These are phyloP conservation scores for Cyanoramphus novaezelandiae DNA, from an alignment of 2,113 vertebrate species.

Conservation along the genomic window DNA sequence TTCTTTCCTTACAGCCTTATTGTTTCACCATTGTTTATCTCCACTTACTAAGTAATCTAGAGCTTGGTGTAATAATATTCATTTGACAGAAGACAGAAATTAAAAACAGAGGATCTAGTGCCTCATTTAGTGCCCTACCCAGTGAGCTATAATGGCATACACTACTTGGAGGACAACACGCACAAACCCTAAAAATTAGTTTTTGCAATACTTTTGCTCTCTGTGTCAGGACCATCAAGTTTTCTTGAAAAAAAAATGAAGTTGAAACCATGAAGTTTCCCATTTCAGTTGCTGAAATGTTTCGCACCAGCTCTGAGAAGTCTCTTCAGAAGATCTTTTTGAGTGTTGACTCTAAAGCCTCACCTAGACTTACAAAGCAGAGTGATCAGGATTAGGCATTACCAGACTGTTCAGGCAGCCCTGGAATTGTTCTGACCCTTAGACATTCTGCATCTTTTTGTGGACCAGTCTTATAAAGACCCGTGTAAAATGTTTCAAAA, in stretches of 20 bases:
- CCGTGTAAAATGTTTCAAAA: neutral
- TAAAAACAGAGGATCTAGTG: neutral
- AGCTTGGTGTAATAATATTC: neutral
- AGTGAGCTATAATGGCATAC: rapidly evolving
- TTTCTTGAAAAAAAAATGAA: neutral
- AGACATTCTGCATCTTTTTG: neutral
- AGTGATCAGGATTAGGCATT: rapidly evolving
- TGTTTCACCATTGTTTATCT: neutral
- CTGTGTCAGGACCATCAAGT: neutral
- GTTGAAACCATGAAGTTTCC: neutral
- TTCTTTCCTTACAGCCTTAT: neutral
- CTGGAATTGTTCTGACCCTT: neutral
- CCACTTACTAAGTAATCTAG: neutral
- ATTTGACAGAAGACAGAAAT: neutral
- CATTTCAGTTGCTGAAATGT: neutral
- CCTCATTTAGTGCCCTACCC: neutral
- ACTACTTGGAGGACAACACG: neutral
- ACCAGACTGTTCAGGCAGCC: neutral
- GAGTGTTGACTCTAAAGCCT: neutral
- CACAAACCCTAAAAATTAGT: neutral
- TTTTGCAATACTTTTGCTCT: neutral
- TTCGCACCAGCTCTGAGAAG: neutral
- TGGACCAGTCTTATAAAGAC: neutral
- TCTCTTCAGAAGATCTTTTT: neutral
- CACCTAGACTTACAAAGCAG: neutral